Evolutionary conservation across 2,797 vertebrate species (phyloP).

Genomic region (Phoebastria nigripes): DNA sequence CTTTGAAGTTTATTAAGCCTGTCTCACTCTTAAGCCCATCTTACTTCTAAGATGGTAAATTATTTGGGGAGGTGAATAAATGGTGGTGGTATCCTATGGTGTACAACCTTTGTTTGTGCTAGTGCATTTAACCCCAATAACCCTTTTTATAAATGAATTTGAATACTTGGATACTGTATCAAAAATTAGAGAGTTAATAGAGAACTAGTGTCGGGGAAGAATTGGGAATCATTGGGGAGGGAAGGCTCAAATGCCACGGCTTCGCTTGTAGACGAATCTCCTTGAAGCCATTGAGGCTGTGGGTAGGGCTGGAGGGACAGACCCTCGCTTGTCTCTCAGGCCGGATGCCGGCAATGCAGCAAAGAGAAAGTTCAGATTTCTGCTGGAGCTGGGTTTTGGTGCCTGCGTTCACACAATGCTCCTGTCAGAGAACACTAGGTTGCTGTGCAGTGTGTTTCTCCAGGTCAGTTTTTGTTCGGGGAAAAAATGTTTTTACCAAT

Average conservation of each 20-base stretch:
- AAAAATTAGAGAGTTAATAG: background rate
- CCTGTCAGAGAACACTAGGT: background rate
- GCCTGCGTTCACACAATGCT: background rate
- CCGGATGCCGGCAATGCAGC: background rate
- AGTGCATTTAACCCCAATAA: background rate
- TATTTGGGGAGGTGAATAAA: background rate
- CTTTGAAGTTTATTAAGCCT: background rate
- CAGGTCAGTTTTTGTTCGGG: background rate
- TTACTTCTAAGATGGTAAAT: background rate
- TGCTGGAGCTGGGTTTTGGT: background rate
- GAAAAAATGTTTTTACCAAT: background rate
- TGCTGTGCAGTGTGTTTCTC: background rate
- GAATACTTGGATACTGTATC: background rate
- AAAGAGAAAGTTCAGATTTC: background rate
- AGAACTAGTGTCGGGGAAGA: background rate
- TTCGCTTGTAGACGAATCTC: background rate
- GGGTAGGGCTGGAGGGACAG: background rate
- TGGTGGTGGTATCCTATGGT: accelerated
- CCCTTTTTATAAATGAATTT: background rate
- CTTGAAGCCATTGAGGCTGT: background rate
- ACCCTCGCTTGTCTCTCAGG: background rate
- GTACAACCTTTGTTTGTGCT: background rate
- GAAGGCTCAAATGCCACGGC: background rate
- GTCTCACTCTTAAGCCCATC: background rate
- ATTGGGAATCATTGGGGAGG: background rate